Base-by-base conservation (phyloP, 2,888 invertebrate species). In the Drepanosiphum platanoidis region DNA sequence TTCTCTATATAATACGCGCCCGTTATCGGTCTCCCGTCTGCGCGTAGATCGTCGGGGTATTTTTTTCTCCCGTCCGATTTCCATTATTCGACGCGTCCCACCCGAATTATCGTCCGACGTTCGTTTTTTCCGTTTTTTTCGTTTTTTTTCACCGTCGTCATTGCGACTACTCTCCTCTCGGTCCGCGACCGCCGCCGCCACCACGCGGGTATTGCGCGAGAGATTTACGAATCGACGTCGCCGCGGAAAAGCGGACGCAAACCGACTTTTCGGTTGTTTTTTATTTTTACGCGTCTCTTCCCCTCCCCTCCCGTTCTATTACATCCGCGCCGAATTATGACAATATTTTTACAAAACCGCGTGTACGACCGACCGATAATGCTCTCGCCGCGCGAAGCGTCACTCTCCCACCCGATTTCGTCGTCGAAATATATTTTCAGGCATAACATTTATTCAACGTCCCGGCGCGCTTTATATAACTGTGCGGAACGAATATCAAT, bases 181-280 rank as follows among this genome's bases (percentile, higher is more conserved):
- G 30, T 64, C 64, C 11, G 3, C 30, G 52, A 52, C 52, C 52
- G 3, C 64, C 3, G 64, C 46, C 42, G 42, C 8, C 18, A 46
- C 18, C 11, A 15, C 18, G 46, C 11, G 27, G 32, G 42, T 75
- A 75, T 75, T 58, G 34, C 52, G 32, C 52, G 34, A 34, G 34
- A 75, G 58, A 75, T 75, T 75, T 58, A 8, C 58, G 75, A 75
- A 75, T 64, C 64, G 11, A 27, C 64, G 13, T 27, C 64, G 64
- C 3, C 32, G 34, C 75, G 34, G 52, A 77, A 61, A 36, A 77
- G 52, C 77, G 77, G 61, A 77, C 36, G 36, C 61, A 58, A 36
- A 32, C 52, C 52, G 52, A 58, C 34, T 13, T 8, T 22, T 15
- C 0, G 22, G 1, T 22, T 18, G 22, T 61, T n/a, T 27, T 27